phyloP scores from a whole-genome alignment of 1,140 invertebrate genomes.

The Coptotermes formosanus region DNA sequence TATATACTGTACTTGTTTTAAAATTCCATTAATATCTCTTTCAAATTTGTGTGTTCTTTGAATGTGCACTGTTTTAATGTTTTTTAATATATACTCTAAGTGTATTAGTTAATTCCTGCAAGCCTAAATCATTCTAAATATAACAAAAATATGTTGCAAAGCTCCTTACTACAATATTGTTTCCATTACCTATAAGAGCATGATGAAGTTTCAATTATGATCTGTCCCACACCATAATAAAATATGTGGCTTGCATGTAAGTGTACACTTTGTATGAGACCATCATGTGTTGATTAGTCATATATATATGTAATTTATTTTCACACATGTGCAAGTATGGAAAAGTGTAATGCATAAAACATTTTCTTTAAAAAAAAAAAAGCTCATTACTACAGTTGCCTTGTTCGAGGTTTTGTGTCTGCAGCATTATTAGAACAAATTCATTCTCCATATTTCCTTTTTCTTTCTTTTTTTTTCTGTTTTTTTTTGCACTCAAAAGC shows the following conservation, averaged over 20 bases:
- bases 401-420: background rate
- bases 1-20: background rate
- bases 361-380: background rate
- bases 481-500: background rate
- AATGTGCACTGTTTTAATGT: constrained; percentile 8
- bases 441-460: background rate
- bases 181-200: background rate
- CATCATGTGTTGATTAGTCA: background rate
- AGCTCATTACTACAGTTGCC: background rate
- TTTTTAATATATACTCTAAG: background rate
- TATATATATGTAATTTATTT: constrained; percentile 4
- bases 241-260: background rate
- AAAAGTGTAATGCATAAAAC: background rate
- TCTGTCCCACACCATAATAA: constrained; percentile 8
- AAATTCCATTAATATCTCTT: background rate
- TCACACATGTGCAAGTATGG: background rate
- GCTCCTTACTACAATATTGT: background rate
- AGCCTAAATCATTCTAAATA: background rate
- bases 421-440: background rate
- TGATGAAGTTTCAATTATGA: background rate
- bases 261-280: constrained; percentile 9
- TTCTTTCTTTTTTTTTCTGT: background rate
- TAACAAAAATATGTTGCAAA: background rate
- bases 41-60: background rate
- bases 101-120: constrained; percentile 17